These are phyloP conservation scores for Oncorhynchus masou DNA, from an alignment of 2,113 vertebrate species.

Conservation along the genomic window DNA sequence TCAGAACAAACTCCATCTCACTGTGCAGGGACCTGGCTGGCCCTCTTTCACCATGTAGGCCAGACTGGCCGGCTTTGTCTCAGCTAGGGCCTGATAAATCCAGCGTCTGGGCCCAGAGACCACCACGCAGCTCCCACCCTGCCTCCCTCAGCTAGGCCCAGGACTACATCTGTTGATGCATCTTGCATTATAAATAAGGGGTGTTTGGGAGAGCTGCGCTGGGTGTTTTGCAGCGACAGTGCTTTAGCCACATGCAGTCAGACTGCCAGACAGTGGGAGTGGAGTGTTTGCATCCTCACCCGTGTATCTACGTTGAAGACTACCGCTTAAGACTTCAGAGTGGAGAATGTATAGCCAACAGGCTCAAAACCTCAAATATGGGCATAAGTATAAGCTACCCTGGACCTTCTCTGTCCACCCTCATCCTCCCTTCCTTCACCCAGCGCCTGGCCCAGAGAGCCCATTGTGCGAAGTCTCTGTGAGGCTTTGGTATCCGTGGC, in stretches of 20 bases:
- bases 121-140: conserved; percentile 26
- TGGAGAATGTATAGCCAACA: neutral
- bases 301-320: neutral
- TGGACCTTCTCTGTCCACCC: neutral
- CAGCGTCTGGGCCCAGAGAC: conserved; percentile 11
- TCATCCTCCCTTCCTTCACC: neutral
- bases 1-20: neutral
- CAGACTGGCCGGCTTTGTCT: neutral
- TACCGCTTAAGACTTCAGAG: neutral
- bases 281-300: conserved; percentile 8
- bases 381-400: neutral
- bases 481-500: conserved; percentile 49
- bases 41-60: neutral
- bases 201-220: conserved; percentile 55
- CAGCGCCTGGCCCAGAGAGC: neutral
- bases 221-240: conserved; percentile 36
- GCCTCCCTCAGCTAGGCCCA: conserved; percentile 9
- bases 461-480: conserved; percentile 5
- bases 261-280: conserved; percentile 25
- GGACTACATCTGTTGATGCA: conserved; percentile 56
- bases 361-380: neutral
- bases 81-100: conserved; percentile 12
- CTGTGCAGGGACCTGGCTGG: neutral
- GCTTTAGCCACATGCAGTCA: conserved; percentile 22
- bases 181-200: conserved; percentile 72